Base-by-base conservation (phyloP, 2,797 vertebrate genomes). In the Crypturellus tataupa region DNA sequence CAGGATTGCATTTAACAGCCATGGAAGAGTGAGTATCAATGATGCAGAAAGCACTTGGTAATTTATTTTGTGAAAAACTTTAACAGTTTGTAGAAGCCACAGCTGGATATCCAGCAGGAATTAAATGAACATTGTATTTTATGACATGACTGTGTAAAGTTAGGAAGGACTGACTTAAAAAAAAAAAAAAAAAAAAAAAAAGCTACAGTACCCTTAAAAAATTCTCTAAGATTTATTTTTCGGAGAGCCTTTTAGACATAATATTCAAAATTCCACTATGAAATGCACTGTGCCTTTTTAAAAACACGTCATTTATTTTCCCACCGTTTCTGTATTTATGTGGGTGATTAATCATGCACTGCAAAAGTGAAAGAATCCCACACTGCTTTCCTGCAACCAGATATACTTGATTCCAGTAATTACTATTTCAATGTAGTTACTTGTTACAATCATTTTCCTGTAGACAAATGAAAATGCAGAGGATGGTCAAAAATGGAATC, bases 21-120 rank as follows among this genome's bases (percentile, higher is more conserved):
- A 97, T 71, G 96, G 96, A 97, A 97, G 97, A 98, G 95, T 98
- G 98, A 98, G 96, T 96, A 93, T 97, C 97, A 98, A 97, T 23
- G 97, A 98, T 97, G 98, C 97, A 97, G 98, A 98, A 98, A 98
- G 95, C 94, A 96, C 79, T 95, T 80, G 90, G 77, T 97, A 97
- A 98, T 97, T 98, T 96, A 84, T 94, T 85, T 94, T 96, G 87
- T 94, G 94, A 95, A 89, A 96, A 70, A 53, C 42, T 76, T 78
- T 27, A 93, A 60, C 8, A 25, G 37, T 53, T 87, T 95, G 85
- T 82, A 67, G 53, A 92, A 80, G 33, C 23, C 75, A 78, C 64
- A 79, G 68, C 46, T 83, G 75, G 39, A 69, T 65, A 78, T 39
- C 19, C 40, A 70, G 64, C 29, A 82, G 62, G 82, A 76, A 83